Conservation (phyloP, 2,113 vertebrate species). For the Stigmatopora nigra region DNA sequence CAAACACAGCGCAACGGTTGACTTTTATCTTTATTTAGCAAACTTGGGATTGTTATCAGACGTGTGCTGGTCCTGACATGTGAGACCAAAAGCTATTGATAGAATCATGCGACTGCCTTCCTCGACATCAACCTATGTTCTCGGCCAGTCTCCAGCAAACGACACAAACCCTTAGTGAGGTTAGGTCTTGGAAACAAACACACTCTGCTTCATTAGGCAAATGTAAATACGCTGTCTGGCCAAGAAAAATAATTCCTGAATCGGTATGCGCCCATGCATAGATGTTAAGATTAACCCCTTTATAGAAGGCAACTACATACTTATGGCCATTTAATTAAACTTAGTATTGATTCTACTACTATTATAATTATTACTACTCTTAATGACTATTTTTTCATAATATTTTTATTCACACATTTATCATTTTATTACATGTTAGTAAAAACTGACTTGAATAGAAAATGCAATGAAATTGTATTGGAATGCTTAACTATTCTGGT, state of each 20-base stretch:
- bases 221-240: not conserved
- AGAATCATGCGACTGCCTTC: not conserved
- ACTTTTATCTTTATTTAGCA: conserved; percentile 15
- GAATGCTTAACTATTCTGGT: no score
- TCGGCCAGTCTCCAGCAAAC: conserved; percentile 6
- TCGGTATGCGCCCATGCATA: not conserved
- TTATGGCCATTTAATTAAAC: no score
- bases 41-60: conserved; percentile 22
- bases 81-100: conserved; percentile 19
- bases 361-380: no score
- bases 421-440: no score
- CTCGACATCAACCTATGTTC: conserved; percentile 11
- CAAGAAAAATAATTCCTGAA: not conserved
- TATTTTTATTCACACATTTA: no score
- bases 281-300: no score
- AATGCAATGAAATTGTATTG: no score
- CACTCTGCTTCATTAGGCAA: not conserved
- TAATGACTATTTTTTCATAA: no score
- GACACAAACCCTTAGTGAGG: not conserved
- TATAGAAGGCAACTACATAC: no score
- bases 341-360: no score
- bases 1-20: conserved; percentile 1
- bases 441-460: no score
- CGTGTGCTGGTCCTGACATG: conserved; percentile 15
- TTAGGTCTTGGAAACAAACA: not conserved